These are phyloP conservation scores for Eristalinus aeneus DNA, from an alignment of 2,888 invertebrate species.

Conservation along the genomic window DNA sequence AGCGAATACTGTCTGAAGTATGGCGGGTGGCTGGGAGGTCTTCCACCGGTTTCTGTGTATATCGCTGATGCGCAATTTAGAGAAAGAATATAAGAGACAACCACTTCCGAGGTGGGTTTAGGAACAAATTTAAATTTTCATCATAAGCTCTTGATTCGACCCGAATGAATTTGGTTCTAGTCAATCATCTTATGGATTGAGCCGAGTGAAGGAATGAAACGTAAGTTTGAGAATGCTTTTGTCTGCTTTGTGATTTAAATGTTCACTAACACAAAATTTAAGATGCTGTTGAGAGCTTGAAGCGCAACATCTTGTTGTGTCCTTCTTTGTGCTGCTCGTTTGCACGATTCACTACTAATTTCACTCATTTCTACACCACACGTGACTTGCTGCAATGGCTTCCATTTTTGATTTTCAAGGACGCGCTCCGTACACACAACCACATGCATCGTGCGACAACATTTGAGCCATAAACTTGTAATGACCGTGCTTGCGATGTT, in stretches of 20 bases:
- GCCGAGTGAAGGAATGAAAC: not conserved
- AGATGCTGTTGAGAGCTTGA: slow-evolving; percentile 20
- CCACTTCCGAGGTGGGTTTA: not conserved
- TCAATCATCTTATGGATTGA: not conserved
- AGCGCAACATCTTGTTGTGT: slow-evolving; percentile 15
- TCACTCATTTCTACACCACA: slow-evolving; percentile 8
- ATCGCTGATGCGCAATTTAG: not conserved
- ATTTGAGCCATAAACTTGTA: slow-evolving; percentile 44
- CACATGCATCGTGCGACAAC: slow-evolving; percentile 21
- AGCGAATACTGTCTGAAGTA: not conserved
- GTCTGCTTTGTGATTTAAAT: slow-evolving; percentile 48
- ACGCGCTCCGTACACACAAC: slow-evolving; percentile 7
- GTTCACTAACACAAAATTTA: slow-evolving; percentile 23
- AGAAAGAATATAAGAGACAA: not conserved
- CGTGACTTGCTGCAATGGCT: not conserved
- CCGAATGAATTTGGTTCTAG: not conserved
- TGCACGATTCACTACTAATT: slow-evolving; percentile 48
- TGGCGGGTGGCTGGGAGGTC: not conserved
- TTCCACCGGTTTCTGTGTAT: not conserved
- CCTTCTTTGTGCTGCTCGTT: slow-evolving; percentile 20
- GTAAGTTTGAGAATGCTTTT: slow-evolving; percentile 44
- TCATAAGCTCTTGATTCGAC: not conserved
- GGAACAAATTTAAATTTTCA: not conserved
- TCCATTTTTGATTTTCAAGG: slow-evolving; percentile 12
- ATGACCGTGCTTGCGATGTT: slow-evolving; percentile 43